Evolutionary conservation across 2,888 invertebrate species (phyloP).

Genomic region (Lithosia quadra): DNA sequence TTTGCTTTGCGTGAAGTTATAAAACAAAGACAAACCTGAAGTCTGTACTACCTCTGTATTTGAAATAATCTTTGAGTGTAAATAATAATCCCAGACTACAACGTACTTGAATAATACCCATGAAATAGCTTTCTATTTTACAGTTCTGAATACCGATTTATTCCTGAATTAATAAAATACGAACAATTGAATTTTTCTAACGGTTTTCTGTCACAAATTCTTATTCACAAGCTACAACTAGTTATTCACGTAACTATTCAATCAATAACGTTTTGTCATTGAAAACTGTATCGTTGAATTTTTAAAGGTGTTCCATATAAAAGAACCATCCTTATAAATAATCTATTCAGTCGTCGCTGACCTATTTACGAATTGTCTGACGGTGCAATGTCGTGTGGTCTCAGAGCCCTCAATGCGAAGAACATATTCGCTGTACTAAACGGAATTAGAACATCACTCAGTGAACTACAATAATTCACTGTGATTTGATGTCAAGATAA

Average conservation of each 20-base stretch:
- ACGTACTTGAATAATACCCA: neutral
- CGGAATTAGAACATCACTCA: conserved; percentile 39
- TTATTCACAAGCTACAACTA: conserved; percentile 17
- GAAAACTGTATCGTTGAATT: conserved; percentile 44
- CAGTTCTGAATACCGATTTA: neutral
- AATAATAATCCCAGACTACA: too few species aligned
- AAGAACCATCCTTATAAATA: conserved; percentile 55
- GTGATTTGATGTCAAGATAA: conserved; percentile 13
- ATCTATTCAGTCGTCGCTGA: conserved; percentile 54
- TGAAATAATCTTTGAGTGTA: too few species aligned
- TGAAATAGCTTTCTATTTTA: neutral
- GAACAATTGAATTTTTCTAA: conserved; percentile 17
- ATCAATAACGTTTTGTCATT: conserved; percentile 49
- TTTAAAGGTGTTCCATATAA: conserved; percentile 42
- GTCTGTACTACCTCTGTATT: too few species aligned
- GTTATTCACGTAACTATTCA: conserved; percentile 37
- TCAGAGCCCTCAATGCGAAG: conserved; percentile 46
- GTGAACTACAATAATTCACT: conserved; percentile 27
- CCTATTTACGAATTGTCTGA: conserved; percentile 55
- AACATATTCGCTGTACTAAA: conserved; percentile 38
- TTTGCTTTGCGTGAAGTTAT: too few species aligned
- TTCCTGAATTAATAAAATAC: conserved; percentile 9
- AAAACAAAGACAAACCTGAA: too few species aligned
- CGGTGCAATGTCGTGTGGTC: conserved; percentile 53
- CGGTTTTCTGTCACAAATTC: conserved; percentile 5